Percentiles rank a stretch among this genome's conserved stretches.
phyloP scores from a whole-genome alignment of 2,797 vertebrate genomes.

The Danio tinwini region DNA sequence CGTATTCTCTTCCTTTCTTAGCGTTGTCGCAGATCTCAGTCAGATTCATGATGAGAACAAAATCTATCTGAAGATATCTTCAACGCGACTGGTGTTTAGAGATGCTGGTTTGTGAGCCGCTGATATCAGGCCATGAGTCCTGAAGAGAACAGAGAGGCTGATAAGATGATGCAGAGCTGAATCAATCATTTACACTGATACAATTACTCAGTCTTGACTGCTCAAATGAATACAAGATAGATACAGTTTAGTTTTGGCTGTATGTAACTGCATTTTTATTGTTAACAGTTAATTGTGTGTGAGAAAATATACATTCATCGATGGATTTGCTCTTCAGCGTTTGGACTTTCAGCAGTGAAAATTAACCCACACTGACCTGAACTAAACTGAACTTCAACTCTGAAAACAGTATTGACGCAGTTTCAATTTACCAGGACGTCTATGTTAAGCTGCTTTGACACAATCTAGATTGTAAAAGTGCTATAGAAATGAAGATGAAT shows the following conservation, averaged over 20 bases:
- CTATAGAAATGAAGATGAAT: too few relatives aligned
- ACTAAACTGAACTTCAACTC: too few relatives aligned
- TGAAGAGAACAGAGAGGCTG: slow-evolving; percentile 25
- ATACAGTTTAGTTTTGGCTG: too few relatives aligned
- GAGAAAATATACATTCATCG: not conserved
- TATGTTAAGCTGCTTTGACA: too few relatives aligned
- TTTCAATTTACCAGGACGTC: too few relatives aligned
- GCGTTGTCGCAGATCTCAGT: slow-evolving; percentile 95
- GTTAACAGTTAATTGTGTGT: not conserved
- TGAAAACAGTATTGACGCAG: too few relatives aligned
- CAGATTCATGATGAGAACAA: slow-evolving; percentile 86
- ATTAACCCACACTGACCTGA: too few relatives aligned
- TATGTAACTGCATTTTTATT: not conserved
- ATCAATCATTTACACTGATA: slow-evolving; percentile 21
- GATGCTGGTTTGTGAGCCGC: not conserved
- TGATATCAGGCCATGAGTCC: slow-evolving; percentile 22
- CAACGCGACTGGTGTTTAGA: not conserved
- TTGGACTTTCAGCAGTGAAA: too few relatives aligned
- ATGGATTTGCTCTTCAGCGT: too few relatives aligned
- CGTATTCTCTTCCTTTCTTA: slow-evolving; percentile 95
- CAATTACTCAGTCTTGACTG: too few relatives aligned
- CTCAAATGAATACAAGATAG: too few relatives aligned
- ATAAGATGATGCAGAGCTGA: not conserved
- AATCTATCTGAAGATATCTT: not conserved
- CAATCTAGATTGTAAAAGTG: too few relatives aligned